Base-by-base conservation (phyloP, 2,888 invertebrate species). In the Ectobius pallidus region DNA sequence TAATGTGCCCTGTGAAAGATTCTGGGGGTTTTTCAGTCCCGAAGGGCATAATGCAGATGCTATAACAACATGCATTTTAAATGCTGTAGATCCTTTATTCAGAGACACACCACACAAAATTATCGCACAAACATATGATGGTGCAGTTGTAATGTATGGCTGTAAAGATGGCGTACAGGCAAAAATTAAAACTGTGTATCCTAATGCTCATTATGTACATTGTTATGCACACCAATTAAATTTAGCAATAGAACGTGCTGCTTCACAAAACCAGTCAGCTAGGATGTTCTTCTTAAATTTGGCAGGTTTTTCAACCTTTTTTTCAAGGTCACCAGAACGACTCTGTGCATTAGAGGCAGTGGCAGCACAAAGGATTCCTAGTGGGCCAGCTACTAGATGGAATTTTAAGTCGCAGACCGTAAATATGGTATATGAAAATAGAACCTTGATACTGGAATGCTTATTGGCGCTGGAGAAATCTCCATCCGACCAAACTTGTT, bases 71-170 rank as follows among this genome's bases (percentile, higher is more conserved):
- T 74, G 75, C 58, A 72, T 79, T 71, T 67, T 76, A 16, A 68
- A 73, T 55, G 62, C 75, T 70, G 63, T 78, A 46, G 73, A 72
- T 6, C 46, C 46, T 22, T 14, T 22, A 20, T 46, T 46, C 52
- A 52, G 14, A 69, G 9, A 75, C 18, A 58, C 42, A 69, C 75
- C 76, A 58, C 69, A 72, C 20, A 78, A 78, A 73, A 73, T 78
- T 30, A 76, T 79, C 52, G 76, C 76, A 20, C 78, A 78, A 71
- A 78, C 75, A 27, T 78, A 78, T 67, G 78, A 79, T 70, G 77
- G 78, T 16, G 76, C 77, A 58, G 63, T 72, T 71, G 77, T 42
- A 6, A 69, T 69, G 30, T 49, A 18, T 30, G 22, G 44, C 14
- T 27, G 32, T 30, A n/a, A 49, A 49, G 18, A n/a, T 49, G 49